A percentile compares a stretch with the other conserved stretches of the same genome.
These are phyloP conservation scores for Oryctes rhinoceros DNA, from an alignment of 1,140 invertebrate species.

Conservation along the genomic window DNA sequence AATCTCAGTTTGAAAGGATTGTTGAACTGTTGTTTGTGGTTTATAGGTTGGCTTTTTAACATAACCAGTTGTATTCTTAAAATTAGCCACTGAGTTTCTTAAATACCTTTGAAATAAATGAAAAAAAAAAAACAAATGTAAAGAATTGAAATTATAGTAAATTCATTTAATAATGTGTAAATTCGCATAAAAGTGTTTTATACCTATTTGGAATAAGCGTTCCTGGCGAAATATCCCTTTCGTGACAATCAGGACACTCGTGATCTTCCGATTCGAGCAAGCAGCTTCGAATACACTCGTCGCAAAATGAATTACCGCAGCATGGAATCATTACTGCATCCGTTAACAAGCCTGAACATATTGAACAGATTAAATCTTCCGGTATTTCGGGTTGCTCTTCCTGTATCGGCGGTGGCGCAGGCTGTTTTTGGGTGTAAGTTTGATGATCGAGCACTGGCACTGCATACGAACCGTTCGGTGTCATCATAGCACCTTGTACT, in stretches of 20 bases:
- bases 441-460: conserved; percentile 92
- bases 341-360: conserved; percentile 92
- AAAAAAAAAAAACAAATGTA: not conserved
- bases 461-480: conserved; percentile 89
- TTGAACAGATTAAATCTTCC: conserved; percentile 87
- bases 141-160: too few relatives aligned
- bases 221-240: conserved; percentile 91
- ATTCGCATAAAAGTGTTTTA: not conserved
- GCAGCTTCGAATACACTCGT: conserved; percentile 93
- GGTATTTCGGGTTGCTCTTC: conserved; percentile 82
- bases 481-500: conserved; percentile 92
- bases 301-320: conserved; percentile 97
- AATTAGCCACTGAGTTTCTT: conserved; percentile 85
- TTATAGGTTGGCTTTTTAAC: conserved; percentile 60
- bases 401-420: conserved; percentile 72
- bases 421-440: conserved; percentile 64
- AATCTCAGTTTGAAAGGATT: conserved; percentile 9
- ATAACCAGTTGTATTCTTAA: conserved; percentile 91
- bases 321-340: conserved; percentile 98
- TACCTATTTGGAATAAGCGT: conserved; percentile 87
- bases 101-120: conserved; percentile 70
- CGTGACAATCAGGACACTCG: conserved; percentile 92
- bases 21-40: conserved; percentile 12
- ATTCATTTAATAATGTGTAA: not conserved
- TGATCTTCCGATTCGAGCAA: conserved; percentile 93